These are phyloP conservation scores for Tautogolabrus adspersus DNA, from an alignment of 2,113 vertebrate species.

Conservation along the genomic window DNA sequence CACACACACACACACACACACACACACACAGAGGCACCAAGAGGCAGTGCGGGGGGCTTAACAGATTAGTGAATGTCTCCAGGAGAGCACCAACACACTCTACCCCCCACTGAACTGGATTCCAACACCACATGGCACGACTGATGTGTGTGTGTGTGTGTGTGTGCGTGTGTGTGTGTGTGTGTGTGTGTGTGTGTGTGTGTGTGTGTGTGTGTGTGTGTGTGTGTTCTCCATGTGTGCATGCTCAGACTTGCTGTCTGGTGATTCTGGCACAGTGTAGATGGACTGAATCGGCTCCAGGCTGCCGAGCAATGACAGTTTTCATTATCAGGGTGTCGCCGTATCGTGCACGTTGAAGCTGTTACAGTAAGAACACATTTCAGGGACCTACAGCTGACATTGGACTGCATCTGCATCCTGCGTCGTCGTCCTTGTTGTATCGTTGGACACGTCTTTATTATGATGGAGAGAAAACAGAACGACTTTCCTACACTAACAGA, in stretches of 20 bases:
- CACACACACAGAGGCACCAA: slow-evolving; percentile 25
- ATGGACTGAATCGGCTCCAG: neutral
- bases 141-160: slow-evolving; percentile 20
- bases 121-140: slow-evolving; percentile 46
- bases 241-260: slow-evolving; percentile 46
- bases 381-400: neutral
- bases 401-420: neutral
- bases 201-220: too few relatives aligned
- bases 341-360: neutral
- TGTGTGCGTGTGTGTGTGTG: slow-evolving; percentile 20
- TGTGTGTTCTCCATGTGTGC: neutral
- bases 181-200: too few relatives aligned
- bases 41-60: slow-evolving; percentile 45
- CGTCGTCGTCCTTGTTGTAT: too few relatives aligned
- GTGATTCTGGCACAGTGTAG: slow-evolving; percentile 12
- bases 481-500: too few relatives aligned
- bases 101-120: slow-evolving; percentile 27
- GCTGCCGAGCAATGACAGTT: neutral
- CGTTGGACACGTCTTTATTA: too few relatives aligned
- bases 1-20: too few relatives aligned
- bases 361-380: neutral
- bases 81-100: slow-evolving; percentile 26
- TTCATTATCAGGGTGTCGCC: neutral
- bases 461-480: too few relatives aligned
- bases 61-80: slow-evolving; percentile 59